Conservation (phyloP, 2,113 vertebrate species). For the Ramphastos sulfuratus region DNA sequence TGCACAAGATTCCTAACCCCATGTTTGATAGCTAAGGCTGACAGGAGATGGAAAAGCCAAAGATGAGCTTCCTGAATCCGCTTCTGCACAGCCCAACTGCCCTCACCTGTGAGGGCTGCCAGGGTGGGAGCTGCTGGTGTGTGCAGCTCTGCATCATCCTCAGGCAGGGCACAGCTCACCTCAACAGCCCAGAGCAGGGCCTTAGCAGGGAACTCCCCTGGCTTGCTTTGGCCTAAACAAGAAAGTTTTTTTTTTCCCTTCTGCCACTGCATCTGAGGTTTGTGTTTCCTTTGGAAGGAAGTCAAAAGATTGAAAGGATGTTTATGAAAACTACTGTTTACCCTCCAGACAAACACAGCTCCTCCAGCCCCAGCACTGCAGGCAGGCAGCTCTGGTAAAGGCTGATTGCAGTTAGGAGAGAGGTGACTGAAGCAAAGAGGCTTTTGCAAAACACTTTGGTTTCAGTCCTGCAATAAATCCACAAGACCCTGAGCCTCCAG, state of each 20-base stretch:
- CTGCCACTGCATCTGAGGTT: neutral
- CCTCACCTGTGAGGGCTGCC: neutral
- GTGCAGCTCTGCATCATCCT: neutral
- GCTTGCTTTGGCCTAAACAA: neutral
- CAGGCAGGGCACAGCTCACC: neutral
- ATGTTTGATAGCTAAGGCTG: neutral
- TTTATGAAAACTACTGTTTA: slow-evolving; percentile 16
- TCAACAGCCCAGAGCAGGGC: fast-evolving
- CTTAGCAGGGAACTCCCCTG: neutral
- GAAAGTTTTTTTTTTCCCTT: neutral
- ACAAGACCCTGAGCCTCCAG: neutral
- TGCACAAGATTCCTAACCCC: neutral
- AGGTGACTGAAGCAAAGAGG: neutral
- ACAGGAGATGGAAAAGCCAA: neutral
- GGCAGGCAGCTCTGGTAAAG: neutral
- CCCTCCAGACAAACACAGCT: neutral
- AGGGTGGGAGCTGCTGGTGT: fast-evolving
- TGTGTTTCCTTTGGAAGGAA: slow-evolving; percentile 12
- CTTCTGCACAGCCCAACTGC: neutral
- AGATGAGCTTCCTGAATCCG: neutral
- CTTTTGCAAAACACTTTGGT: neutral
- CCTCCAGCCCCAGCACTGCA: neutral
- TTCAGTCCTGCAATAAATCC: neutral
- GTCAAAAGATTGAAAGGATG: slow-evolving; percentile 24
- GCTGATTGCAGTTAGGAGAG: neutral